Conservation (phyloP, 2,888 invertebrate species). For the Leucozona laternaria region DNA sequence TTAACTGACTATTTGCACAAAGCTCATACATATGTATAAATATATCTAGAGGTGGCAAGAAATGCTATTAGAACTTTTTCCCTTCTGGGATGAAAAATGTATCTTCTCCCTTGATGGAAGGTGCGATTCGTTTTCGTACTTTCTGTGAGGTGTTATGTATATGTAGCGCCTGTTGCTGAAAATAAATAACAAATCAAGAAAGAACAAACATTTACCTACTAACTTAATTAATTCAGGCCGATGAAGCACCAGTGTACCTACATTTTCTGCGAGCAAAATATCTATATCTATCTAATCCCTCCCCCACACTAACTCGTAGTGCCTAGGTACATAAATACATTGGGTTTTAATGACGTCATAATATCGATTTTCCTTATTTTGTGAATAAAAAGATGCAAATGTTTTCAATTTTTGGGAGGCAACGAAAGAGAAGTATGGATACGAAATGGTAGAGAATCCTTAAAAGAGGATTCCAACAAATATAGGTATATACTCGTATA, state of each 20-base stretch:
- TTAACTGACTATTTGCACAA: slow-evolving; percentile 28
- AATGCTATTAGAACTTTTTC: neutral
- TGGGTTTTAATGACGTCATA: slow-evolving; percentile 36
- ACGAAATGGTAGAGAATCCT: neutral
- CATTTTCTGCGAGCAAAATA: neutral
- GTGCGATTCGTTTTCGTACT: slow-evolving; percentile 38
- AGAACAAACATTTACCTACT: slow-evolving; percentile 26
- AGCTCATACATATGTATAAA: neutral
- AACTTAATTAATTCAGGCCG: slow-evolving; percentile 27
- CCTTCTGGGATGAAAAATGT: slow-evolving; percentile 13
- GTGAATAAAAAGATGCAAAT: slow-evolving; percentile 15
- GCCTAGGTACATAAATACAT: slow-evolving; percentile 2
- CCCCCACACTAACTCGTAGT: no score
- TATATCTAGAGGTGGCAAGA: neutral
- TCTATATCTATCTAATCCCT: neutral
- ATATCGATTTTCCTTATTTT: slow-evolving; percentile 53
- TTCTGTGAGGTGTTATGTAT: slow-evolving; percentile 7
- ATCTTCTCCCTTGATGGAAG: slow-evolving; percentile 5
- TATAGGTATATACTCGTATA: neutral
- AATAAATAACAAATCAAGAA: neutral
- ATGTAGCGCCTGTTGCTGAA: slow-evolving; percentile 35
- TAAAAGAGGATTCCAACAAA: slow-evolving; percentile 7
- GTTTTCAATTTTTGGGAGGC: slow-evolving; percentile 13
- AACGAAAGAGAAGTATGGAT: slow-evolving; percentile 21
- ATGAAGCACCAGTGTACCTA: slow-evolving; percentile 6